phyloP scores from a whole-genome alignment of 2,113 vertebrate species.

The pig (Sus scrofa) region T2T-Sscrofa CM000827.6:91808501-91809000 shows the following conservation, averaged over 20 bases:
- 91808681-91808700: background rate
- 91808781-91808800: background rate
- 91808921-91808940: background rate
- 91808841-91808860: background rate
- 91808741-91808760: background rate
- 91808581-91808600: background rate
- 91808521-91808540: background rate
- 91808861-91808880: constrained; percentile 11
- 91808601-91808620: background rate
- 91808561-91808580: background rate
- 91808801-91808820: background rate
- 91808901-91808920: constrained; percentile 65
- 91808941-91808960: constrained; percentile 32
- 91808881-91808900: constrained; percentile 62
- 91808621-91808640: background rate
- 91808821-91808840: background rate
- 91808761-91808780: background rate
- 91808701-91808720: background rate
- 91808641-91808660: background rate
- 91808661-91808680: background rate
- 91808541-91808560: background rate
- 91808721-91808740: background rate
- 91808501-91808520: background rate
- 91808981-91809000: constrained; percentile 67
- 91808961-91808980: constrained; percentile 57